Evolutionary conservation across 2,888 invertebrate species (phyloP), one percentile per base, ranked within the genome.

Genomic region (Cerastis leucographa): DNA sequence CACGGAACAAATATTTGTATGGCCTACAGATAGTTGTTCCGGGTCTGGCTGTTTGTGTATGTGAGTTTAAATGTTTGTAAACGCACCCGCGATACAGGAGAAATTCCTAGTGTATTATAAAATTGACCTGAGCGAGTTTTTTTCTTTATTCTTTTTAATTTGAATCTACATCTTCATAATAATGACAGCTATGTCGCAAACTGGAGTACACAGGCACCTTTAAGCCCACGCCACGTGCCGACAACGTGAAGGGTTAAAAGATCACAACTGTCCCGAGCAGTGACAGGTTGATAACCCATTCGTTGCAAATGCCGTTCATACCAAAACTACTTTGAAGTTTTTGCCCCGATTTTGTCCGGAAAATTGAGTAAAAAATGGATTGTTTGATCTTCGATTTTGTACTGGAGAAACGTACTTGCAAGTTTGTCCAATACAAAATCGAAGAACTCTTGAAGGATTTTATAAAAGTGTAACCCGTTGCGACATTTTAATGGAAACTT

Each of bases 211-310:
- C 51, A 12, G 44, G 25, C 62, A 62, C 62, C 56, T 74, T 61
- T 25, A 40, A 35, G 70, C 35, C 9, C 29, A 72, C 65, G 56
- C 56, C 80, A 80, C 84, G 77, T 71, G 74, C 74, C 54, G 19
- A 14, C 17, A 40, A 80, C 84, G 81, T 74, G 83, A n/a, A 67
- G 70, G 83, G 84, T 84, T 74, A 81, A 78, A 46, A 84, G 83
- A 77, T 84, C 84, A 72, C 71, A 81, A 77, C 62, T 74, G 62
- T 76, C 65, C 14, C 29, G 66, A 78, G 44, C 66, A 72, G 1
- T 61, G 82, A 79, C 71, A 74, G 79, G 82, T 83, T 83, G 83
- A 83, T 83, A 83, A 83, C 82, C 82, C 66, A 62, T 40, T 35
- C 35, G 61, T 25, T 35, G 59, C 65, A 22, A 46, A 74, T 51